Evolutionary conservation across 2,113 vertebrate genomes (phyloP).

Genomic region (Cynopterus brachyotis): DNA sequence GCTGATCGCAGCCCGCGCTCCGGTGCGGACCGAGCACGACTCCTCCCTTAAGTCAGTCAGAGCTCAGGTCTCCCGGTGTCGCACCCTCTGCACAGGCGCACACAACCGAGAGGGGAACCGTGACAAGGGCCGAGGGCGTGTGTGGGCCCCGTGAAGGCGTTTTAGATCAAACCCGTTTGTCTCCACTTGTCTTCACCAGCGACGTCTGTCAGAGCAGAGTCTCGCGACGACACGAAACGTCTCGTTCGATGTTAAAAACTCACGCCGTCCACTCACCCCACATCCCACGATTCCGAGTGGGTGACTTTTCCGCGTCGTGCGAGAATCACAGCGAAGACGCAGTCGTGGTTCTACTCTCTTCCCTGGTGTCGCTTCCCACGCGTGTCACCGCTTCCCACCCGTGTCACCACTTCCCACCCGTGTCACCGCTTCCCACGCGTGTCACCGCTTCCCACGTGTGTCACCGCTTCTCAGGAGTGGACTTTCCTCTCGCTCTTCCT

Average conservation of each 20-base stretch:
- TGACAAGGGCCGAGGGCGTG: neutral
- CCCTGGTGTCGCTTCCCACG: accelerated
- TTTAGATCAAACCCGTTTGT: neutral
- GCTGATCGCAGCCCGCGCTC: neutral
- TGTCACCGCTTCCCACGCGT: accelerated
- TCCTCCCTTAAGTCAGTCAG: neutral
- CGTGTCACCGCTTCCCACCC: too few species aligned
- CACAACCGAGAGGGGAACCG: neutral
- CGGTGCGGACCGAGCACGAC: neutral
- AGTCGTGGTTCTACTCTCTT: too few species aligned
- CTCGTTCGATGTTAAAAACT: neutral
- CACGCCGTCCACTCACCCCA: neutral
- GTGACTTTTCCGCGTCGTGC: neutral
- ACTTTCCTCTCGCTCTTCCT: neutral
- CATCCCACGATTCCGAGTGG: neutral
- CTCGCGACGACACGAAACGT: neutral
- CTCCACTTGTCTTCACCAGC: neutral
- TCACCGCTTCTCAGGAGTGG: neutral
- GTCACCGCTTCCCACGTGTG: neutral
- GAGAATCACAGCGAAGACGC: neutral
- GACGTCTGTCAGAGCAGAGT: neutral
- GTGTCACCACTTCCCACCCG: too few species aligned
- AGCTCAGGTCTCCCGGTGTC: too few species aligned
- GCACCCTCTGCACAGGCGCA: neutral
- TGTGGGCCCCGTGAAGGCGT: neutral